phyloP scores from a whole-genome alignment of 2,113 vertebrate genomes.

The Nibea albiflora region DNA sequence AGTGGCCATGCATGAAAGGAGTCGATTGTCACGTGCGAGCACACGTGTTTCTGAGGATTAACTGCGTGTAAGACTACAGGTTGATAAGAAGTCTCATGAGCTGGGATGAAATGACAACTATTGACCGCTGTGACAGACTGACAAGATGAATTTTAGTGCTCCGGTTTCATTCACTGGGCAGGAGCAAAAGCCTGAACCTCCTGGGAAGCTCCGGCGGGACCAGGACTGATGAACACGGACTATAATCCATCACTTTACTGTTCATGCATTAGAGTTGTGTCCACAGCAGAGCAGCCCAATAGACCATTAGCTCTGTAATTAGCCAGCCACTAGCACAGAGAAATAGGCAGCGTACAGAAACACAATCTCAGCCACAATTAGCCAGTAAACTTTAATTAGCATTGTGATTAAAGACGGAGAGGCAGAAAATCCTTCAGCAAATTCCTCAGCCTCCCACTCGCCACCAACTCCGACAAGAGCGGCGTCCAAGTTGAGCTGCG shows the following conservation, averaged over 20 bases:
- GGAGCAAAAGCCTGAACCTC: conserved; percentile 28
- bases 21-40: conserved; percentile 23
- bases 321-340: conserved; percentile 57
- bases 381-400: conserved; percentile 82
- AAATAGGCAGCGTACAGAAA: conserved; percentile 63
- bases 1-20: conserved; percentile 50
- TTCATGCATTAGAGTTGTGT: conserved; percentile 64
- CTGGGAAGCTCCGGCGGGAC: conserved; percentile 42
- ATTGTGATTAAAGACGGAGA: conserved; percentile 74
- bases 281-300: conserved; percentile 63
- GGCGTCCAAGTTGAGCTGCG: conserved; percentile 70
- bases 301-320: conserved; percentile 80
- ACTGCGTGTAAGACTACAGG: conserved; percentile 14
- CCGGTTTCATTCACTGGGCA: conserved; percentile 33
- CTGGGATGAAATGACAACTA: conserved; percentile 61
- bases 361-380: conserved; percentile 80
- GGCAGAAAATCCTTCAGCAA: conserved; percentile 77
- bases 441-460: conserved; percentile 66
- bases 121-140: conserved; percentile 45
- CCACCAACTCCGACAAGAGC: conserved; percentile 68
- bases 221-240: conserved; percentile 49
- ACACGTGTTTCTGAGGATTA: conserved; percentile 36
- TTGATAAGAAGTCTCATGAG: conserved; percentile 53
- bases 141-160: conserved; percentile 43
- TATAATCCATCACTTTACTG: conserved; percentile 72